phyloP scores from a whole-genome alignment of 2,113 vertebrate species.

The Nanorana parkeri region DNA sequence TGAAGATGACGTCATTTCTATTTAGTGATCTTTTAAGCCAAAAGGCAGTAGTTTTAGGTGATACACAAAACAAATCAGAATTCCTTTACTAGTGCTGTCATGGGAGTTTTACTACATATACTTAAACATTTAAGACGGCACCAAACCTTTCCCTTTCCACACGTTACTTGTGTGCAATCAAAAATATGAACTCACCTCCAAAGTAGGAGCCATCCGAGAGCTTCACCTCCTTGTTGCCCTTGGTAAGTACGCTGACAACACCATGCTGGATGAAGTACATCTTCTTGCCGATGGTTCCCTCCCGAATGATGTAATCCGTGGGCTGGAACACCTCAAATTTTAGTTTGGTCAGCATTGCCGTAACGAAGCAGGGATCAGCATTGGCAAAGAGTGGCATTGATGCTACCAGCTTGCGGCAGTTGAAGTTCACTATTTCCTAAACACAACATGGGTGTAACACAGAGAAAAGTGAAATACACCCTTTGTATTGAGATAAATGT shows the following conservation, averaged over 20 bases:
- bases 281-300: slow-evolving; percentile 97
- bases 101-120: no score
- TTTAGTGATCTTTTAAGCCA: no score
- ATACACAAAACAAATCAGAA: no score
- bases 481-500: no score
- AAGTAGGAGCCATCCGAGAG: slow-evolving; percentile 95
- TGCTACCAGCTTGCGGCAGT: slow-evolving; percentile 97
- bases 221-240: slow-evolving; percentile 90
- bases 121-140: no score
- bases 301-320: slow-evolving; percentile 89
- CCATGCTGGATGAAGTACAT: slow-evolving; percentile 99
- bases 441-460: not conserved
- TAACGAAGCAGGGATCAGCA: slow-evolving; percentile 96
- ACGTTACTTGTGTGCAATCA: no score
- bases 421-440: slow-evolving; percentile 97
- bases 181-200: slow-evolving; percentile 77
- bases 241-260: slow-evolving; percentile 86
- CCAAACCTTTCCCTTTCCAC: no score
- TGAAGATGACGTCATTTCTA: no score
- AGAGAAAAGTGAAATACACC: not conserved
- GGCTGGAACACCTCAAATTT: slow-evolving; percentile 98
- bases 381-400: slow-evolving; percentile 98
- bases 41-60: no score
- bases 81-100: no score
- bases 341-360: slow-evolving; percentile 95